Conservation (phyloP, 2,113 vertebrate species). For the Oenanthe oenanthe region DNA sequence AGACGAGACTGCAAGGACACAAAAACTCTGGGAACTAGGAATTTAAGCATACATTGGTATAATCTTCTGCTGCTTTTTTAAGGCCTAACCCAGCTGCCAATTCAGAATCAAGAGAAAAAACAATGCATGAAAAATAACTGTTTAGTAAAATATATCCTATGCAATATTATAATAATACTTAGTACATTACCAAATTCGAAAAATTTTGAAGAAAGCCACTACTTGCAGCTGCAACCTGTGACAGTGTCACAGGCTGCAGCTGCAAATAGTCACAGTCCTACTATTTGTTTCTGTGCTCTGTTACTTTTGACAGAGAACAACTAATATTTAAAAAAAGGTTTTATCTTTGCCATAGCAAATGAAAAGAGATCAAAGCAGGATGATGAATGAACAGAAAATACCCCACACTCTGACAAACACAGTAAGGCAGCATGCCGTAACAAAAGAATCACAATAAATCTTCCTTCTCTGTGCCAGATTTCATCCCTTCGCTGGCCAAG, state of each 20-base stretch:
- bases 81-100: not conserved
- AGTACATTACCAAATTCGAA: not conserved
- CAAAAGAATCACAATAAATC: not conserved
- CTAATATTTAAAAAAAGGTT: not conserved
- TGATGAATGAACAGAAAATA: not conserved
- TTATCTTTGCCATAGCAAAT: not conserved
- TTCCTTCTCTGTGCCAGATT: not conserved
- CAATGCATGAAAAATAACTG: not conserved
- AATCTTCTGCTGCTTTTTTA: not conserved
- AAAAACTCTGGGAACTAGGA: not conserved
- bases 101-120: not conserved
- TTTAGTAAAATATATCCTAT: not conserved
- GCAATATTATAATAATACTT: not conserved
- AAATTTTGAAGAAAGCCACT: not conserved
- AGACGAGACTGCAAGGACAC: not conserved
- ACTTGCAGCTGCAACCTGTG: not conserved
- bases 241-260: not conserved
- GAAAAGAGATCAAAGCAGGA: not conserved
- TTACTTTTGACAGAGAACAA: not conserved
- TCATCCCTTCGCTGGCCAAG: not conserved
- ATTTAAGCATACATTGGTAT: not conserved
- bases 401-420: not conserved
- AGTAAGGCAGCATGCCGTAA: not conserved
- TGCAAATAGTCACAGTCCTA: not conserved
- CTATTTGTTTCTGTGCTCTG: not conserved